phyloP scores from a whole-genome alignment of 2,797 vertebrate species.

The Lophius americanus region DNA sequence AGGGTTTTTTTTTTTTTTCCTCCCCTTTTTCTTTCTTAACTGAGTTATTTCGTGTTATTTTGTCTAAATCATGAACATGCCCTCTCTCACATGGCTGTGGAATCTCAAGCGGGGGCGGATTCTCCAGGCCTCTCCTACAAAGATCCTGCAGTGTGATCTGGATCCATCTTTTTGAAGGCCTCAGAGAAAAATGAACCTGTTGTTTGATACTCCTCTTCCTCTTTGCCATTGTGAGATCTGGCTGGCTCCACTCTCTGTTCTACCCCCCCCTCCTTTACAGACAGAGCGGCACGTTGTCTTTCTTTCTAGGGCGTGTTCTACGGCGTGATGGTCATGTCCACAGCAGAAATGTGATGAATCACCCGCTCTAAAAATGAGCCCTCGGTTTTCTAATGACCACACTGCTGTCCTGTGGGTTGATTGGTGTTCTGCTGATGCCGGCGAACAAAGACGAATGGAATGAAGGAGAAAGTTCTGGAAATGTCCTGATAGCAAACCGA shows the following conservation, averaged over 20 bases:
- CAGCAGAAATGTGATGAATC: constrained; percentile 37
- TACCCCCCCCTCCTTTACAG: constrained; percentile 1
- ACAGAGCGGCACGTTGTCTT: neutral
- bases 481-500: constrained; percentile 1
- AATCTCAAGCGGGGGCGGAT: constrained; percentile 73
- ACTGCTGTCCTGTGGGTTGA: constrained; percentile 9
- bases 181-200: constrained; percentile 70
- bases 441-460: constrained; percentile 29
- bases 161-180: constrained; percentile 53
- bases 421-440: constrained; percentile 2
- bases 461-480: constrained; percentile 23
- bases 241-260: constrained; percentile 53
- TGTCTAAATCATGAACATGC: constrained; percentile 13
- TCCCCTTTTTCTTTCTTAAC: neutral
- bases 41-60: constrained; percentile 15
- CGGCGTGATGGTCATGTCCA: constrained; percentile 5
- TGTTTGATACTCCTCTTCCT: constrained; percentile 73
- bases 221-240: constrained; percentile 65
- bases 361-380: constrained; percentile 31
- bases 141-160: constrained; percentile 60
- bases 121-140: constrained; percentile 62
- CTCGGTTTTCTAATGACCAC: neutral
- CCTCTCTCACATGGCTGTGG: constrained; percentile 65
- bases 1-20: neutral
- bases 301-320: constrained; percentile 25